phyloP scores from a whole-genome alignment of 1,140 invertebrate genomes.

The Cydia pomonella region DNA sequence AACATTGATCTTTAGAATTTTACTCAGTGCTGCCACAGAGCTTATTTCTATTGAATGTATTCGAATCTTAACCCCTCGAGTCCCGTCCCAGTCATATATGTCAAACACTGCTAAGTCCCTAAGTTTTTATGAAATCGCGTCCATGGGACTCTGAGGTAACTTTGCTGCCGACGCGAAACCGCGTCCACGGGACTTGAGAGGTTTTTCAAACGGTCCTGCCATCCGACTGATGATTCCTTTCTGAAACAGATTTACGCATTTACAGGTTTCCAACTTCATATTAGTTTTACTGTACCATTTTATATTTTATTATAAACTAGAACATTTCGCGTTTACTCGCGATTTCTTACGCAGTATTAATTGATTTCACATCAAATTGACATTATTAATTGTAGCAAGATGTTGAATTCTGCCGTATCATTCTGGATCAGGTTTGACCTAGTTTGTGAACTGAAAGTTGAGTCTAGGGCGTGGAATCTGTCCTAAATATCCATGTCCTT shows the following conservation, averaged over 20 bases:
- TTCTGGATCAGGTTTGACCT: slow-evolving; percentile 7
- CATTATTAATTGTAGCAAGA: slow-evolving; percentile 55
- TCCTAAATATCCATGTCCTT: not conserved
- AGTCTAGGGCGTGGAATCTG: not conserved
- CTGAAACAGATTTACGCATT: not conserved
- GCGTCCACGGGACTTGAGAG: too few species aligned
- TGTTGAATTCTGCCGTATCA: not conserved
- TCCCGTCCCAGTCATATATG: too few species aligned
- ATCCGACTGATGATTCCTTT: not conserved
- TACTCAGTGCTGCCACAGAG: not conserved
- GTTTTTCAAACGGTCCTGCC: not conserved
- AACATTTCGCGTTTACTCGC: not conserved
- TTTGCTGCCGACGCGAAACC: too few species aligned
- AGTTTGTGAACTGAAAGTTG: not conserved
- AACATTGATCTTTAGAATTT: not conserved
- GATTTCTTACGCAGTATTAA: slow-evolving; percentile 35
- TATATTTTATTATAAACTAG: not conserved
- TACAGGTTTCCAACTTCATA: not conserved
- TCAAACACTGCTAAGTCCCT: too few species aligned
- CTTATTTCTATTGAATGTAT: not conserved
- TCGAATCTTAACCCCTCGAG: not conserved
- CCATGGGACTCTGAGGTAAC: too few species aligned
- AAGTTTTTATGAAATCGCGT: too few species aligned
- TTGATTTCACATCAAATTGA: slow-evolving; percentile 57
- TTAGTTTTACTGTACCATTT: not conserved